Evolutionary conservation across 2,113 vertebrate genomes (phyloP), one percentile per base, ranked within the genome.

Genomic region (Thalassarche chlororhynchos): DNA sequence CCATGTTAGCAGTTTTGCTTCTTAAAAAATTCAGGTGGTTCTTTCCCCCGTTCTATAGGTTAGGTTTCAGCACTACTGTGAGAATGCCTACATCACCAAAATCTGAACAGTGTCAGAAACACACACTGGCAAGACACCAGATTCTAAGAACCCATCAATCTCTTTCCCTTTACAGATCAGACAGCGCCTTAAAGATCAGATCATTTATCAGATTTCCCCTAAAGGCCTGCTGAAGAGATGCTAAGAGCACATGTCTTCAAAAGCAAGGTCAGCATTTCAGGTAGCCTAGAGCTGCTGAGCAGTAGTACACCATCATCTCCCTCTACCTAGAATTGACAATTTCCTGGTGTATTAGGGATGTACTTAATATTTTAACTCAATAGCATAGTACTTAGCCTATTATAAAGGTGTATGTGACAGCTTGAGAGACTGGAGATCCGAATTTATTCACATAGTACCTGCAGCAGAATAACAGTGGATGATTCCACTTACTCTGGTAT

Each of bases 181-280:
- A 71, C 13, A 68, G 7, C 36, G 42, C 13, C 52, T 84, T 89
- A 66, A 89, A 91, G 68, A 86, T 84, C 32, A 95, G 46, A 32
- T 62, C 44, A 38, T n/a, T 77, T 46, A 80, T 64, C 90, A 90
- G 51, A 95, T 81, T 95, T 97, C 86, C 76, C 61, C 89, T 81
- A 29, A 69, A 44, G 38, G 64, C 17, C 42, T 10, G 10, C 49
- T 85, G 60, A 89, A 69, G 17, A 86, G 52, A 80, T 25, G 55
- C 57, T 29, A 87, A 83, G 38, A 62, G 19, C 31, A 20, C 20
- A 31, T 0, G 0, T 47, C 42, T n/a, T 77, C 83, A 78, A 55
- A 77, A 71, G 72, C 52, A 65, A 89, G 54, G n/a, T 91, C 74
- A 93, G 70, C 75, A 36, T 36, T 89, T 87, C 49, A 51, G 51